A percentile compares a stretch with the other conserved stretches of the same genome.
Conservation (phyloP, 2,888 invertebrate species). For the Coleophora deauratella region DNA sequence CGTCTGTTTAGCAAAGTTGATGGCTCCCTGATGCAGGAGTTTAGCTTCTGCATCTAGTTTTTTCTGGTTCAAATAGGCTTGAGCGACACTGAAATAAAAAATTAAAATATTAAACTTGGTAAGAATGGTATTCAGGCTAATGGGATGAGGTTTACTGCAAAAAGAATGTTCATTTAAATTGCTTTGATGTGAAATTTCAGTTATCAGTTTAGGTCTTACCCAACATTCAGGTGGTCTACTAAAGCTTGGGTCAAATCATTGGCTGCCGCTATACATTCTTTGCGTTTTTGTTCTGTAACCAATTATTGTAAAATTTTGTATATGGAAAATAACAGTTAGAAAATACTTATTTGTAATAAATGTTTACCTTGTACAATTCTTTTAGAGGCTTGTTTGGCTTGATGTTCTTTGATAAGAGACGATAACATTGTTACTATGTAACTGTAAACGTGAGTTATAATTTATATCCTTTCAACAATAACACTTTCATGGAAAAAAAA, state of each 20-base stretch:
- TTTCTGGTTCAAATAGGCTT: constrained; percentile 98
- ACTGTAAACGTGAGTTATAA: neutral
- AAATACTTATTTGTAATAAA: too few relatives aligned
- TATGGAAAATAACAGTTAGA: too few relatives aligned
- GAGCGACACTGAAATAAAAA: constrained; percentile 85
- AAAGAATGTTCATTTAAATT: too few relatives aligned
- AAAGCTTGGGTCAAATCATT: constrained; percentile 94
- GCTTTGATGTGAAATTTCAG: constrained; percentile 2
- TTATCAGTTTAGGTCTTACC: too few relatives aligned
- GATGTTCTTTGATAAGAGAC: constrained; percentile 90
- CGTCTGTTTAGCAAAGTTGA: constrained; percentile 96
- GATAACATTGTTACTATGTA: constrained; percentile 79
- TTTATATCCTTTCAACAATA: neutral
- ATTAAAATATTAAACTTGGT: too few relatives aligned
- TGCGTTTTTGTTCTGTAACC: constrained; percentile 88
- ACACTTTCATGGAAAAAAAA: neutral
- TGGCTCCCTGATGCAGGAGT: constrained; percentile 93
- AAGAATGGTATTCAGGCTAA: neutral
- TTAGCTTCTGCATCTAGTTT: constrained; percentile 98
- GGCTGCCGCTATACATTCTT: constrained; percentile 94
- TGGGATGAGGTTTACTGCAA: too few relatives aligned
- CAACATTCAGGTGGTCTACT: constrained; percentile 98
- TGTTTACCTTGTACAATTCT: constrained; percentile 85
- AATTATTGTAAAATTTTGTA: too few relatives aligned
- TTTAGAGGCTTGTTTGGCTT: constrained; percentile 83